These are phyloP conservation scores for Gryllus bimaculatus DNA, from an alignment of 1,140 invertebrate genomes.

Conservation along the genomic window DNA sequence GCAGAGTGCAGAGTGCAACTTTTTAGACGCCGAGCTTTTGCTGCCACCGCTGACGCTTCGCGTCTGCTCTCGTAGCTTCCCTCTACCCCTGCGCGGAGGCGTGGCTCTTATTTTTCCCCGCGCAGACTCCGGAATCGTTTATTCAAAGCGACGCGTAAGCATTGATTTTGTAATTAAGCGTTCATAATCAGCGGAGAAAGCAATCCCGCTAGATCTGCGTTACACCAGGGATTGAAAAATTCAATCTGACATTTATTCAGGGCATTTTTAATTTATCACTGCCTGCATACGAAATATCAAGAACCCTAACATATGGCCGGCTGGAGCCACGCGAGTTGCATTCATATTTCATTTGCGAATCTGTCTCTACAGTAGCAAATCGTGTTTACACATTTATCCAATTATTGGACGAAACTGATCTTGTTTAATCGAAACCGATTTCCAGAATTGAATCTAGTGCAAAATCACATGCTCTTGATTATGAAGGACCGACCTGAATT, in stretches of 20 bases:
- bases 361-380: not conserved
- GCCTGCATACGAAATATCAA: not conserved
- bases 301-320: not conserved
- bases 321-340: not conserved
- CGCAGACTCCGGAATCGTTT: no score
- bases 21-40: no score
- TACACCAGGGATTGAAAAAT: not conserved
- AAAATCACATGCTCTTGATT: no score
- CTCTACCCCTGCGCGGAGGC: no score
- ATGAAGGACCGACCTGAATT: no score
- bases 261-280: not conserved
- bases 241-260: not conserved
- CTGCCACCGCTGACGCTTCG: no score
- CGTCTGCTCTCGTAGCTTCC: no score
- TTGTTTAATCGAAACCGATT: no score
- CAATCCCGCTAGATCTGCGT: not conserved
- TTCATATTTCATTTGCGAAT: not conserved
- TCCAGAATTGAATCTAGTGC: no score
- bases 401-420: not conserved
- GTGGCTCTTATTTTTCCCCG: no score
- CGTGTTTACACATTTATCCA: not conserved
- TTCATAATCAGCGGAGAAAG: not conserved
- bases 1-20: no score
- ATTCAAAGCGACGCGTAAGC: no score
- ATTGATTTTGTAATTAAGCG: slow-evolving; percentile 1